phyloP scores from a whole-genome alignment of 2,888 invertebrate genomes.

The Stenodera caucasica region DNA sequence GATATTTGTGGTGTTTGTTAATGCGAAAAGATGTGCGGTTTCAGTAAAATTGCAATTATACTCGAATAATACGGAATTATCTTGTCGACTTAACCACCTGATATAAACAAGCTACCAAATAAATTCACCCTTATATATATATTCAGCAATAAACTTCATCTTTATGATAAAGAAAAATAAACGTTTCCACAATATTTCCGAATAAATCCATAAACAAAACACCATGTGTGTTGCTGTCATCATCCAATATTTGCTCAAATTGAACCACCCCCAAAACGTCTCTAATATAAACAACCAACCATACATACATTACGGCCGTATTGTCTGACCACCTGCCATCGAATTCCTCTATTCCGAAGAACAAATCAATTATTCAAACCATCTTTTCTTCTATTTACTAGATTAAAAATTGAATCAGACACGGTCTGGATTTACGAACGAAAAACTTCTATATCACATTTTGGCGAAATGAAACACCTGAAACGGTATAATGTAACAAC shows the following conservation, averaged over 20 bases:
- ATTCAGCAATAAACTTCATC: no score
- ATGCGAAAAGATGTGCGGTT: background rate
- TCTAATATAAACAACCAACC: background rate
- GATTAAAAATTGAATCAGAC: background rate
- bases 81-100: background rate
- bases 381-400: no score
- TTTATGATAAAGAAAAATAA: no score
- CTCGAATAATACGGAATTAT: background rate
- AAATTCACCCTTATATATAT: background rate
- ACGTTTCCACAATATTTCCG: background rate
- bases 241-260: constrained; percentile 4
- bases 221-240: constrained; percentile 4
- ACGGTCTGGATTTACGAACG: background rate
- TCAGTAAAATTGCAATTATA: background rate
- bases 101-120: no score
- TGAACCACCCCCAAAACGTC: background rate
- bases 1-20: background rate
- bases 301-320: background rate
- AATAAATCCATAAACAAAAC: constrained; percentile 4
- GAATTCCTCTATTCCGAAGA: background rate
- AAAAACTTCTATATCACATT: no score
- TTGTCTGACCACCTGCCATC: constrained; percentile 5
- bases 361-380: background rate
- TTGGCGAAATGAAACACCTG: no score
- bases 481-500: no score